Evolutionary conservation across 1,140 invertebrate species (phyloP).

Genomic region (Parapsyche elsis): DNA sequence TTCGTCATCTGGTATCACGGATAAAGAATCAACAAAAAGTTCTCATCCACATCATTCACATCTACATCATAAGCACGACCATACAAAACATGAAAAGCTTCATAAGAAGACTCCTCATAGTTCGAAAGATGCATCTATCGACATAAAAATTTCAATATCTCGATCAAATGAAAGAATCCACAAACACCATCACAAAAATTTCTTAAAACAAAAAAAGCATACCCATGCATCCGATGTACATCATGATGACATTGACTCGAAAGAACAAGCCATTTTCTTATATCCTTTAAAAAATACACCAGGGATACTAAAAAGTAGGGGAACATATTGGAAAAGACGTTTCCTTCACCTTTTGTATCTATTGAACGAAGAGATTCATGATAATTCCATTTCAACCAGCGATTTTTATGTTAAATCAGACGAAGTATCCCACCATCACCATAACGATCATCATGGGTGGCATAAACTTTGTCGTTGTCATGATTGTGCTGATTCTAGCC

Average conservation of each 20-base stretch:
- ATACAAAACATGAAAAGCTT: neutral
- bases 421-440: conserved; percentile 27
- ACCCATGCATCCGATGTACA: neutral
- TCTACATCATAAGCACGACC: neutral
- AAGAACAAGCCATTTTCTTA: neutral
- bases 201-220: neutral
- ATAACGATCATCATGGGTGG: conserved; percentile 36
- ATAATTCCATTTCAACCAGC: neutral
- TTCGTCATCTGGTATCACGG: neutral
- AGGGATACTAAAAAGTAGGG: neutral
- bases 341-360: conserved; percentile 17
- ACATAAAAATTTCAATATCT: neutral
- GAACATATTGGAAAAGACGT: conserved; percentile 17
- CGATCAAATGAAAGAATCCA: neutral
- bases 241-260: no score
- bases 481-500: neutral
- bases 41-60: neutral
- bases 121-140: neutral
- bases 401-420: neutral
- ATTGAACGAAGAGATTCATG: conserved; percentile 1
- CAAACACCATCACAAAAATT: neutral
- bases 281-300: neutral
- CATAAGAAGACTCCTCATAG: neutral
- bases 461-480: conserved; percentile 35
- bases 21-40: neutral